Conservation (phyloP, 1,140 invertebrate species). For the Arctopsyche grandis region DNA sequence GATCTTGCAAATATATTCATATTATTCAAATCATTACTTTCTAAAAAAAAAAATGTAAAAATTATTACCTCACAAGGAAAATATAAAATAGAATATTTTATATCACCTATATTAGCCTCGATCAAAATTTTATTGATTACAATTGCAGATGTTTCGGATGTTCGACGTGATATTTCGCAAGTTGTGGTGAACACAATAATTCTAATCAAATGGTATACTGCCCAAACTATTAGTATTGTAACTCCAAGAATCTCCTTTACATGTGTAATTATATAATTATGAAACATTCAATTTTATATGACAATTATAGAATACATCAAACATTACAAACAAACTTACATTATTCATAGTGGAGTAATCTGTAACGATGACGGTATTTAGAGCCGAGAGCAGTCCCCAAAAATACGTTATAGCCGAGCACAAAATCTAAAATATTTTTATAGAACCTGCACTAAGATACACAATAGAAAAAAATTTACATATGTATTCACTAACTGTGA, state of each 20-base stretch:
- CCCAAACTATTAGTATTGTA: not conserved
- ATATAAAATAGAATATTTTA: no score
- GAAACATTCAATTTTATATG: no score
- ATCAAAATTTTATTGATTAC: constrained; percentile 1
- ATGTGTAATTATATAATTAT: no score
- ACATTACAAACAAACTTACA: not conserved
- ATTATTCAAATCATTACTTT: not conserved
- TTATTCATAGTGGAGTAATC: not conserved
- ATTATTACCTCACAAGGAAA: no score
- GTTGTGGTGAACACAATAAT: not conserved
- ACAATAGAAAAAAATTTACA: no score
- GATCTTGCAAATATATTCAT: constrained; percentile 1
- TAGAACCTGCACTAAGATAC: no score
- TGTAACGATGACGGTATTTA: not conserved
- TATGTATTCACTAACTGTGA: not conserved
- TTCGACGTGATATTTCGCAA: not conserved
- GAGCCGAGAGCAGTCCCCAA: not conserved
- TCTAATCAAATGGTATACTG: not conserved
- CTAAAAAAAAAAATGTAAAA: not conserved
- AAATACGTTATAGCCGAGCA: not conserved
- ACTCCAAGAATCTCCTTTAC: no score
- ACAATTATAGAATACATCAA: no score
- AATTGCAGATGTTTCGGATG: not conserved
- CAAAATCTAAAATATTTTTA: not conserved
- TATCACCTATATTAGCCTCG: not conserved